These are phyloP conservation scores for Brachyopa scutellaris DNA, from an alignment of 2,888 invertebrate species.

Conservation along the genomic window DNA sequence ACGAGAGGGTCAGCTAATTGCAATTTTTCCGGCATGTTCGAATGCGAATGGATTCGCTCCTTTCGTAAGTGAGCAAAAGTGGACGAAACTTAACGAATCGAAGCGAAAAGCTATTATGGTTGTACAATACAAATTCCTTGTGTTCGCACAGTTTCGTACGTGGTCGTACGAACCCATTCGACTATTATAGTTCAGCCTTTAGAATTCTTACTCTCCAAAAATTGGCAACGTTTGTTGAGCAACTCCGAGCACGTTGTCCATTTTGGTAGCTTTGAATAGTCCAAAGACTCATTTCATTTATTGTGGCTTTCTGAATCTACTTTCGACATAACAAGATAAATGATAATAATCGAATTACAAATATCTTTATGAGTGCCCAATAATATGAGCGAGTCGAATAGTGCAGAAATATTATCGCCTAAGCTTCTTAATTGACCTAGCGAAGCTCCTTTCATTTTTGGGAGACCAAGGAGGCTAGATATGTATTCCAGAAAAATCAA, in stretches of 20 bases:
- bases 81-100: too few relatives aligned
- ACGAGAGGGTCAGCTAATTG: too few relatives aligned
- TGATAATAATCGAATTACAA: constrained; percentile 9
- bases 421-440: background rate
- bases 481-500: constrained; percentile 8
- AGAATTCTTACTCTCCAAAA: constrained; percentile 18
- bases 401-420: too few relatives aligned
- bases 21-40: too few relatives aligned
- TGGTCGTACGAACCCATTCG: too few relatives aligned
- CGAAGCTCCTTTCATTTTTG: constrained; percentile 9
- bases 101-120: too few relatives aligned
- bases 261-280: background rate
- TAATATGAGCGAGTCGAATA: too few relatives aligned
- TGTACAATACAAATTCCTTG: too few relatives aligned
- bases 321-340: constrained; percentile 4
- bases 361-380: background rate
- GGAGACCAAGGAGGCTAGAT: background rate
- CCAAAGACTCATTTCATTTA: constrained; percentile 9
- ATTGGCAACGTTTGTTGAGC: constrained; percentile 4
- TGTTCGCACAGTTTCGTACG: too few relatives aligned
- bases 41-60: too few relatives aligned
- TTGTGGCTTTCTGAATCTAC: background rate
- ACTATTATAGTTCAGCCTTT: too few relatives aligned
- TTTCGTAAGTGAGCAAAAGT: too few relatives aligned
- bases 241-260: background rate